Evolutionary conservation across 2,113 vertebrate genomes (phyloP), one percentile per base, ranked within the genome.

Genomic region (Illadopsis cleaveri): DNA sequence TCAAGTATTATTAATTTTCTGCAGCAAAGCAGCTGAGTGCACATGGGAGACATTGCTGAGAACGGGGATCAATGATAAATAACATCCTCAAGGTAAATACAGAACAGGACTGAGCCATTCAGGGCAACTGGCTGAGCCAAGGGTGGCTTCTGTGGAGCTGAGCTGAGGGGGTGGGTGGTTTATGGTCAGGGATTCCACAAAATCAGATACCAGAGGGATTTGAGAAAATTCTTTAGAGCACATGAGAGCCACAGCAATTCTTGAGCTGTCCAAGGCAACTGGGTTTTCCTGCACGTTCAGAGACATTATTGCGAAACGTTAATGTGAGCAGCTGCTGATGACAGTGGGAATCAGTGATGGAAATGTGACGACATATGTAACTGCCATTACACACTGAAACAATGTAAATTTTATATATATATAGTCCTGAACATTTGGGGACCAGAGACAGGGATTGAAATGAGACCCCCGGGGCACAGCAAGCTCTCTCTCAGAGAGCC

Each of bases 31-130:
- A 90, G 83, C 69, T 65, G 89, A 24, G 54, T 70, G 80, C 72
- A 71, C 21, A 0, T 64, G 56, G 83, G 89, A 89, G 64, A 60
- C 76, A 37, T 58, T 71, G 23, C 56, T 28, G 64, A 31, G 83
- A 82, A 53, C 0, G 9, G 77, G n/a, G 45, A 84, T 93, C 81
- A 91, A 56, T 53, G 89, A 87, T 33, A 90, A 90, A 69, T 69
- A 71, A 82, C 82, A 71, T 66, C 40, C 83, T 89, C 68, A 24
- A 78, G 76, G 77, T 96, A 91, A 97, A 58, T 38, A 56, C 40
- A 42, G 50, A 21, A n/a, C 5, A 31, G 48, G 40, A 18, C 23
- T 50, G 28, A 85, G 66, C 71, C 13, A 6, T 13, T 64, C 6
- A 2, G 7, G 30, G 53, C 5, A 40, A 33, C 9, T 15, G 45